Evolutionary conservation across 2,888 invertebrate genomes (phyloP).

Genomic region (Dorcus hopei): DNA sequence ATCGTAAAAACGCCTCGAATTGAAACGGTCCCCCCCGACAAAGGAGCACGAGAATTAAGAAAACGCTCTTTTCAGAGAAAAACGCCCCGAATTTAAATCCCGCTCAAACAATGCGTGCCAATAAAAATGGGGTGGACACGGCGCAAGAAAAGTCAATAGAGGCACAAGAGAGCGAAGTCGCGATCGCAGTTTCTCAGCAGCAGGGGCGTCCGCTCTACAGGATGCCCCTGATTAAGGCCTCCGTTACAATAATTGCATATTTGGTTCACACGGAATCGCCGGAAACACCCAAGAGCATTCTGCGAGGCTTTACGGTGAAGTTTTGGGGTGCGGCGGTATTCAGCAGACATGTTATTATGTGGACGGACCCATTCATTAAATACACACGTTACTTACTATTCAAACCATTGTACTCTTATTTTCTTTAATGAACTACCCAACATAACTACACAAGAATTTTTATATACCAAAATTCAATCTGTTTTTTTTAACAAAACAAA

Average conservation of each 20-base stretch:
- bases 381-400: constrained; percentile 20
- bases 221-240: constrained; percentile 42
- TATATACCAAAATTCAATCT: too few species aligned
- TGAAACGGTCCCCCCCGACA: not conserved
- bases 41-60: constrained; percentile 21
- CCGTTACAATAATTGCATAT: constrained; percentile 48
- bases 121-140: constrained; percentile 32
- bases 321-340: constrained; percentile 43
- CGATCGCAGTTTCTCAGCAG: constrained; percentile 39
- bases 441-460: too few species aligned
- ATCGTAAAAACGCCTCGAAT: constrained; percentile 1
- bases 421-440: not conserved
- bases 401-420: not conserved
- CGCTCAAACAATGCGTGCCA: constrained; percentile 37
- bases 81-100: constrained; percentile 42
- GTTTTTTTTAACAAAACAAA: too few species aligned
- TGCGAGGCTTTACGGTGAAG: constrained; percentile 32
- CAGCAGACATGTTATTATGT: constrained; percentile 25
- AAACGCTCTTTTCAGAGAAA: constrained; percentile 29
- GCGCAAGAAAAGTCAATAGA: constrained; percentile 13
- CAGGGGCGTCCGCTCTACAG: constrained; percentile 32
- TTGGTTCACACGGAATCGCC: constrained; percentile 44
- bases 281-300: constrained; percentile 33
- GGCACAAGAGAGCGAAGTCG: constrained; percentile 11
- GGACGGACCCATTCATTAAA: constrained; percentile 28